These are phyloP conservation scores for Macquaria ambigua DNA, from an alignment of 2,113 vertebrate species.

Conservation along the genomic window DNA sequence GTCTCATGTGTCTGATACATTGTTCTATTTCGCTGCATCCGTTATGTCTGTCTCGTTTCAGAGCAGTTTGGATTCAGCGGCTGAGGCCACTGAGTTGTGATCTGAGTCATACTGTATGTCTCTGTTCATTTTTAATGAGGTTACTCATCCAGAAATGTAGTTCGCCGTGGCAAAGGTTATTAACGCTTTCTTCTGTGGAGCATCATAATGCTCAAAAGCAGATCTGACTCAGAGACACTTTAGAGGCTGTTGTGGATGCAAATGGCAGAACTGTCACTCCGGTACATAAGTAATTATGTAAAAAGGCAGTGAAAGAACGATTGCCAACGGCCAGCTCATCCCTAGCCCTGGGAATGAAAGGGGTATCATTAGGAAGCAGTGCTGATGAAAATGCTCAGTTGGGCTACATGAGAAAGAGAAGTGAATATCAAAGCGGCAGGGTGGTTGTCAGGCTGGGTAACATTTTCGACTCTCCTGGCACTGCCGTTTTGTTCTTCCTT, in stretches of 20 bases:
- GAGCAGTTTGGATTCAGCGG: not conserved
- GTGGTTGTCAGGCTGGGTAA: constrained; percentile 2
- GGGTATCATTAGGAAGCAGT: not conserved
- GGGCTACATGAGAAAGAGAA: constrained; percentile 15
- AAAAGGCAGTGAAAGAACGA: not conserved
- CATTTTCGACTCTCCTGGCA: not conserved
- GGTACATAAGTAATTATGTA: not conserved
- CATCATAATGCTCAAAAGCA: not conserved
- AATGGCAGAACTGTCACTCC: constrained; percentile 26
- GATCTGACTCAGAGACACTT: constrained; percentile 41
- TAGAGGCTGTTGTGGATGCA: constrained; percentile 8
- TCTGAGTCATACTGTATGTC: constrained; percentile 50
- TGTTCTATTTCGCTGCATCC: constrained; percentile 3
- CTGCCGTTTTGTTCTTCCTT: not conserved
- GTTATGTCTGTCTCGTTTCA: not conserved
- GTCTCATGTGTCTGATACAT: constrained; percentile 10
- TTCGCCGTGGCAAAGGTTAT: constrained; percentile 11
- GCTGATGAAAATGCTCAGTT: constrained; percentile 11
- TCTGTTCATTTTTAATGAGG: constrained; percentile 22
- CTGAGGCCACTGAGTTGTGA: constrained; percentile 9
- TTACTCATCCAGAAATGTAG: constrained; percentile 46
- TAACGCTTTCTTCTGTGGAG: constrained; percentile 3
- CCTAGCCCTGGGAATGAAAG: not conserved
- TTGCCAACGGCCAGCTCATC: constrained; percentile 13
- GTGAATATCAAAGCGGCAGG: constrained; percentile 6